Evolutionary conservation across 2,113 vertebrate genomes (phyloP).

Genomic region (Leucoraja erinaceus): DNA sequence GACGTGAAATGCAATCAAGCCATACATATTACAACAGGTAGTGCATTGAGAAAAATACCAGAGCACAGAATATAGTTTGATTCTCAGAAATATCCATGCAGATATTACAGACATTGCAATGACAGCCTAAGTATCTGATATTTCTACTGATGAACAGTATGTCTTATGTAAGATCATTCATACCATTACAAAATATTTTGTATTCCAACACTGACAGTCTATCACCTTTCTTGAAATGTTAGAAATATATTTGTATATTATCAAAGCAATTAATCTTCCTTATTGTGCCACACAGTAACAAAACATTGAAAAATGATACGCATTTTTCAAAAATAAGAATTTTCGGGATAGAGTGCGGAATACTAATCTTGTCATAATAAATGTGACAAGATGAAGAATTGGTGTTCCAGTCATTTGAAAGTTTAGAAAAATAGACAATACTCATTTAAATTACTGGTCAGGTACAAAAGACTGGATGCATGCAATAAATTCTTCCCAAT

Average conservation of each 20-base stretch:
- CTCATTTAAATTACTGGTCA: constrained; percentile 46
- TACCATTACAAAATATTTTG: background rate
- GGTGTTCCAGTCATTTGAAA: constrained; percentile 41
- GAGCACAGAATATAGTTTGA: background rate
- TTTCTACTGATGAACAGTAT: background rate
- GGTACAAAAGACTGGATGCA: constrained; percentile 46
- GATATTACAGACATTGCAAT: background rate
- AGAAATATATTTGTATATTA: constrained; percentile 17
- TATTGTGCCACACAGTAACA: constrained; percentile 27
- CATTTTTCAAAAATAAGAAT: constrained; percentile 30
- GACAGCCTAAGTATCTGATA: background rate
- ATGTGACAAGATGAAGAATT: constrained; percentile 41
- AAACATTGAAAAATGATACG: constrained; percentile 23
- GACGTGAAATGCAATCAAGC: no score
- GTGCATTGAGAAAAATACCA: no score
- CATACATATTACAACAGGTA: no score
- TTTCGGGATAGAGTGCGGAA: constrained; percentile 39
- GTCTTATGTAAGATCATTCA: background rate
- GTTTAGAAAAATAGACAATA: constrained; percentile 46
- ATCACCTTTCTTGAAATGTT: background rate
- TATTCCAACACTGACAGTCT: background rate
- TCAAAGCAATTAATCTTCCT: constrained; percentile 34
- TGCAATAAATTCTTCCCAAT: constrained; percentile 45
- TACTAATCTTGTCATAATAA: constrained; percentile 47
- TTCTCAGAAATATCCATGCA: background rate